Evolutionary conservation across 2,888 invertebrate species (phyloP).

Genomic region (Acleris holmiana): DNA sequence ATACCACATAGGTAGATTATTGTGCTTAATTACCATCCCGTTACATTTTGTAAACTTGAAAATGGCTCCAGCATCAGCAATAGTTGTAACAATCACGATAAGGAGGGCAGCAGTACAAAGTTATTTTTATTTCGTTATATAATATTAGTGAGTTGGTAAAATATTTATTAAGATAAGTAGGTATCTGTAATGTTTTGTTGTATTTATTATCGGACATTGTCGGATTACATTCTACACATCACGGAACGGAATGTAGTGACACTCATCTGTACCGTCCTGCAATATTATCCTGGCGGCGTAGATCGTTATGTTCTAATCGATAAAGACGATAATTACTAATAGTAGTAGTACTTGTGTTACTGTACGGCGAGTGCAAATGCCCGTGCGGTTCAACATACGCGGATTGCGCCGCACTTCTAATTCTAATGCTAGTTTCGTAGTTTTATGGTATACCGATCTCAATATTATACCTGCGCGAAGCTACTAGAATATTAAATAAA

Average conservation of each 20-base stretch:
- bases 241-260: too few relatives aligned
- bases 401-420: constrained; percentile 6
- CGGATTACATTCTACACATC: too few relatives aligned
- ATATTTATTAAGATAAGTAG: constrained; percentile 9
- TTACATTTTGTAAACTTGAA: background rate
- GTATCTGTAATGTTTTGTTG: constrained; percentile 11
- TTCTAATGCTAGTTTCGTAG: constrained; percentile 33
- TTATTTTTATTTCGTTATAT: constrained; percentile 32
- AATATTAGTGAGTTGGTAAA: constrained; percentile 20
- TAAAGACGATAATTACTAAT: too few relatives aligned
- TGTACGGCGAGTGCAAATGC: too few relatives aligned
- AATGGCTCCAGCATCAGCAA: constrained; percentile 12
- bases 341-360: too few relatives aligned
- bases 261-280: too few relatives aligned
- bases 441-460: constrained; percentile 71
- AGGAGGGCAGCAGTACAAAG: constrained; percentile 30
- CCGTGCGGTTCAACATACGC: too few relatives aligned
- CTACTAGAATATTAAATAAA: constrained; percentile 75
- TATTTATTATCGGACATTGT: constrained; percentile 5
- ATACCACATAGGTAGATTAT: constrained; percentile 10
- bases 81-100: constrained; percentile 3
- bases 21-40: constrained; percentile 13
- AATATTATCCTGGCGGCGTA: too few relatives aligned
- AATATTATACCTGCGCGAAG: constrained; percentile 73
- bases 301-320: too few relatives aligned